Evolutionary conservation across 1,140 invertebrate genomes (phyloP), one percentile per base, ranked within the genome.

Genomic region (Trachelipus rathkii): DNA sequence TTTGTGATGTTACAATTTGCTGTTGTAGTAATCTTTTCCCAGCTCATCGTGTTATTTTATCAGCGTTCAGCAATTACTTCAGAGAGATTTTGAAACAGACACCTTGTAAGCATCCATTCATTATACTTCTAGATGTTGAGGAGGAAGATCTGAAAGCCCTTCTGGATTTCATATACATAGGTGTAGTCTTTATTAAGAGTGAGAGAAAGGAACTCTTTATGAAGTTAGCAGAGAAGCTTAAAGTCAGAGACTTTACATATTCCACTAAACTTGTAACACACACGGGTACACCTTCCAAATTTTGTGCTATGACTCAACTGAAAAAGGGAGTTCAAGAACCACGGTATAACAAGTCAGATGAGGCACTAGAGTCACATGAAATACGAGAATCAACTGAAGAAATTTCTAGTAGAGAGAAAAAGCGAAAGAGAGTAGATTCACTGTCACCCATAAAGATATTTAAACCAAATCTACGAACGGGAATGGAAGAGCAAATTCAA

Each of bases 21-120:
- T 81, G 80, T 73, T 67, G 77, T 69, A 77, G 80, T 19, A 73
- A 75, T 33, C 70, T 77, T 46, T 81, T 78, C 76, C 44, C 77
- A 50, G 80, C 76, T 9, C 80, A 81, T 73, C 78, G 78, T 69
- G 75, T 81, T 71, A 77, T 81, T 21, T 75, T 81, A 13, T 78
- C 77, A 11, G 78, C 80, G 67, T 81, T 75, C 73, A 81, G 80
- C 68, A 77, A 81, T 43, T 81, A 81, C 77, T 81, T 81, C 73
- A 81, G 77, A 71, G 80, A 81, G 53, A 81, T 81, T 75, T 79
- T 81, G 33, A 21, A 60, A 13, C 76, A 77, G 71, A 83, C 78
- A n/a, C 80, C 77, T 11, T 81, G 80, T 71, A 78, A 81, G 21
- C 80, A 81, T 70, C 80, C 80, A 8, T 77, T 81, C 71, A 76